Conservation (phyloP, 2,113 vertebrate genomes). For the Crotalus tigris region DNA sequence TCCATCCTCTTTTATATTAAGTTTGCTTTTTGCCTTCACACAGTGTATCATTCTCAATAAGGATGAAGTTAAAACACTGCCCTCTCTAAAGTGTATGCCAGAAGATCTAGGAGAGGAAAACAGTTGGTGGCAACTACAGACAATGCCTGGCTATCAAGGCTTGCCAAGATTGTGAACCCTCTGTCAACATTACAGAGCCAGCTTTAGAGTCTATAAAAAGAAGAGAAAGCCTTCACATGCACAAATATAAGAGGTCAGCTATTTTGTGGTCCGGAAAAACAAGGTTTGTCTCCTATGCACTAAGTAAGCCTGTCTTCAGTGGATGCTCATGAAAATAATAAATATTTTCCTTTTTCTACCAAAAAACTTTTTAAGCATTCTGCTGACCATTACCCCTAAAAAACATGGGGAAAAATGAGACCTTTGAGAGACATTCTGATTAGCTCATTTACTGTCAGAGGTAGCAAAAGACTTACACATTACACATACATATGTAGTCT, state of each 20-base stretch:
- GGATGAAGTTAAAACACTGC: not conserved
- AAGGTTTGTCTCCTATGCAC: not conserved
- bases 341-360: not conserved
- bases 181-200: not conserved
- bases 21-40: not conserved
- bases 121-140: not conserved
- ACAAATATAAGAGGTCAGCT: not conserved
- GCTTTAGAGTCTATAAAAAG: not conserved
- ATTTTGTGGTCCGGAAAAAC: not conserved
- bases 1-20: not conserved
- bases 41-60: not conserved
- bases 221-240: not conserved
- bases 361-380: not conserved
- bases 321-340: not conserved
- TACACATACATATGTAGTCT: not conserved
- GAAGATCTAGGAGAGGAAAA: not conserved
- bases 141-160: not conserved
- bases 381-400: rapidly evolving
- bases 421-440: not conserved
- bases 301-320: rapidly evolving
- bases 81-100: not conserved
- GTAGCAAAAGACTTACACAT: not conserved
- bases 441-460: not conserved
- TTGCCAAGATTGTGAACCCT: not conserved
- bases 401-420: not conserved